Evolutionary conservation across 2,888 invertebrate species (phyloP), one percentile per base, ranked within the genome.

Genomic region (Chrysina gloriosa): DNA sequence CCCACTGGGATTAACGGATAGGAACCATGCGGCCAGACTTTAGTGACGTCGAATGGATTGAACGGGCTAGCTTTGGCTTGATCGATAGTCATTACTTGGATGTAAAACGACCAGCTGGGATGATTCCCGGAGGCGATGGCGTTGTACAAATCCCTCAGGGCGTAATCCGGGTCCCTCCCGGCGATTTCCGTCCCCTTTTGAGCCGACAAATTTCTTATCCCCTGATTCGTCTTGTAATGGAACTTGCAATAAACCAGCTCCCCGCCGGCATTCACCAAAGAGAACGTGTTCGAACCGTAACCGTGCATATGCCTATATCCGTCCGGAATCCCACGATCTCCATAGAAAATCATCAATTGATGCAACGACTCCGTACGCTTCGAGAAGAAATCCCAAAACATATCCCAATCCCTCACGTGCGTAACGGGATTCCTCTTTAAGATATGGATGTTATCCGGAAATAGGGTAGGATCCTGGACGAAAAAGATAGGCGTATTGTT

Each of bases 371-470:
- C 97, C 0, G 96, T 94, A 47, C 97, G 88, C 36, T 97, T 84
- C 0, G 93, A 90, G 72, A 96, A 86, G 80, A 97, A 97, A 82
- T 97, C 97, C 97, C 97, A 97, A 80, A 95, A 95, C 94, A 95
- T 95, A 79, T 97, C 95, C 29, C 93, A 86, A 84, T 97, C 97
- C 84, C 95, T 94, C 27, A 97, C 85, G 80, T 95, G 93, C 0
- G 95, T 95, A 23, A 88, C 92, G 0, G 98, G 98, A 82, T 98
- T 98, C 73, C 98, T 89, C 82, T 98, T 98, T 82, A 97, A 96
- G 0, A 96, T 94, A 82, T 98, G 98, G 75, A 98, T 96, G 78
- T 98, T 96, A 79, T 93, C 95, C 4, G 97, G 95, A 84, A 98
- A 98, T 61, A 94, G 83, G 2, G 92, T 86, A 1, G 96, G 92